phyloP scores from a whole-genome alignment of 2,888 invertebrate genomes.

The Eilema depressum region DNA sequence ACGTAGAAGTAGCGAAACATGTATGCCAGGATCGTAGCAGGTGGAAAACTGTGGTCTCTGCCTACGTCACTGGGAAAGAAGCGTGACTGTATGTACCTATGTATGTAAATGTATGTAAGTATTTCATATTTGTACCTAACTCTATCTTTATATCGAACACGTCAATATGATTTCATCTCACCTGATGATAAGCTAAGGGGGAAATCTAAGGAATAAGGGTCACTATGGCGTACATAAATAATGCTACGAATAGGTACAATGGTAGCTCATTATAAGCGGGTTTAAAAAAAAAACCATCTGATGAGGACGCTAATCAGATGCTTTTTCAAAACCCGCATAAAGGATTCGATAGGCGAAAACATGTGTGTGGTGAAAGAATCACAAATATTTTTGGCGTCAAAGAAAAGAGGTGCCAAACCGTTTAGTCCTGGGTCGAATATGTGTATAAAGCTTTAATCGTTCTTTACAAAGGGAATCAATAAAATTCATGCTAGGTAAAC shows the following conservation, averaged over 20 bases:
- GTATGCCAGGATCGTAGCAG: too few relatives aligned
- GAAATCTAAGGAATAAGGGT: neutral
- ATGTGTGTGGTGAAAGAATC: neutral
- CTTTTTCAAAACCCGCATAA: too few relatives aligned
- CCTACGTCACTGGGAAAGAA: too few relatives aligned
- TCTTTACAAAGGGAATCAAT: neutral
- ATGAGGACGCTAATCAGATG: too few relatives aligned
- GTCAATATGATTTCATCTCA: neutral
- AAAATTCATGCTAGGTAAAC: neutral
- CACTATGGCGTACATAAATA: neutral
- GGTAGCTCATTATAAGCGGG: too few relatives aligned
- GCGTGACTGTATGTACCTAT: too few relatives aligned
- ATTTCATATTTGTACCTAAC: neutral
- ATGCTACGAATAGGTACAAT: too few relatives aligned
- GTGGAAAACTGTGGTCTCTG: too few relatives aligned
- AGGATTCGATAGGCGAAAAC: too few relatives aligned
- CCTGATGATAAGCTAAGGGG: neutral
- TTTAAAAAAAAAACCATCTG: too few relatives aligned
- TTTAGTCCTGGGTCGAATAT: neutral
- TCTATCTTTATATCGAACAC: neutral
- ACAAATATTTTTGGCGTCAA: neutral
- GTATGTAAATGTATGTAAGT: too few relatives aligned
- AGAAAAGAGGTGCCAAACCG: neutral
- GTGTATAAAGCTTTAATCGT: neutral
- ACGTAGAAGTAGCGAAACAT: too few relatives aligned